Evolutionary conservation across 2,888 invertebrate genomes (phyloP), one percentile per base, ranked within the genome.

Genomic region (Melieria crassipennis): DNA sequence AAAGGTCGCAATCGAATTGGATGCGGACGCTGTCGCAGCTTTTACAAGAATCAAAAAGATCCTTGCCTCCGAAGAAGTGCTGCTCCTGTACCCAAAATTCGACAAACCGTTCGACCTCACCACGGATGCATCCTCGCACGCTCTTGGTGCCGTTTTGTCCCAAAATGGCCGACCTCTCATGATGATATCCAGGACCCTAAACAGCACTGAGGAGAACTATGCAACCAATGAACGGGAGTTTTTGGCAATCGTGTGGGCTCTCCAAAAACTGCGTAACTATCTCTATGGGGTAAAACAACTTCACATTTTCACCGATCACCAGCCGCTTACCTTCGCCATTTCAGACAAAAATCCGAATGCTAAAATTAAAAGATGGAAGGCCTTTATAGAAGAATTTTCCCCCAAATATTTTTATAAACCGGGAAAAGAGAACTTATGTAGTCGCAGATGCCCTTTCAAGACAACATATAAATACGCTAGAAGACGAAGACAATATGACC

Each of bases 321-420:
- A 78, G 70, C 80, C 77, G 16, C 74, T 75, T 43, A 68, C 62
- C n/a, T 74, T 74, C 69, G 65, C 76, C 50, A 71, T 75, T 62
- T 72, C 77, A 70, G 72, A 73, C 65, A 69, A 68, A 73, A 75
- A 75, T 68, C 69, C 72, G 50, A 75, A 75, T 69, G 55, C 65
- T 48, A 76, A 76, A 68, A 63, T 63, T 11, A 72, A 72, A 58
- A 46, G 58, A 60, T 70, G 70, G 70, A 47, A 55, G 0, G 64
- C 72, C 7, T 72, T 68, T 60, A 69, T 72, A 43, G 72, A 72
- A 16, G 69, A 72, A 61, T 69, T 65, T 61, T 47, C 71, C 9
- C 73, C 71, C 16, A 74, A 62, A 9, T 71, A 72, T 61, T 65
- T 50, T 10, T 10, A 10, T 3, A 30, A 30, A 30, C 3, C 30